phyloP scores from a whole-genome alignment of 2,888 invertebrate species.

The Idaea biselata region DNA sequence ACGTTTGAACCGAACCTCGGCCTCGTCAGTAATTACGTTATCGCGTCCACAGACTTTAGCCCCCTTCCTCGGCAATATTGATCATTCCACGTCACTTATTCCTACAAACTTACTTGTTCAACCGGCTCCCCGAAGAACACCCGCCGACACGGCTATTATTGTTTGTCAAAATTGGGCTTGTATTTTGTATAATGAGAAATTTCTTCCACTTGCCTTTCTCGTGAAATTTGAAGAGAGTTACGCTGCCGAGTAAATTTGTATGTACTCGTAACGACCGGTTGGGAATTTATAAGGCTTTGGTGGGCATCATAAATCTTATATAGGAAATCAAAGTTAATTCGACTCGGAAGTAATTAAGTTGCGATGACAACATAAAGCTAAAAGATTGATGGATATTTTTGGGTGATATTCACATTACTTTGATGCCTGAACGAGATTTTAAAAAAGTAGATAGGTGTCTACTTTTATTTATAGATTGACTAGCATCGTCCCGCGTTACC shows the following conservation, averaged over 20 bases:
- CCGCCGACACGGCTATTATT: conserved; percentile 35
- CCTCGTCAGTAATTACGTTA: conserved; percentile 61
- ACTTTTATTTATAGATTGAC: too few species aligned
- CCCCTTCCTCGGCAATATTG: conserved; percentile 47
- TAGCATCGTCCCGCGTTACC: too few species aligned
- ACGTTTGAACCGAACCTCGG: background rate
- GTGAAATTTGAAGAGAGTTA: conserved; percentile 15
- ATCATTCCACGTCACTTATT: conserved; percentile 66
- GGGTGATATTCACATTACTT: background rate
- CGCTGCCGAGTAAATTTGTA: conserved; percentile 10
- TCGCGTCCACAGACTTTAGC: conserved; percentile 50
- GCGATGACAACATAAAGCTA: background rate
- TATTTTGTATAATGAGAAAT: conserved; percentile 32
- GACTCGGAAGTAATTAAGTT: background rate
- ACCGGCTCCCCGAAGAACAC: conserved; percentile 35
- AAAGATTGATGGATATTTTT: conserved; percentile 4
- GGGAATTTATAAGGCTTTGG: conserved; percentile 5
- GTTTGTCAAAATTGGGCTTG: conserved; percentile 31
- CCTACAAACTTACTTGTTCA: conserved; percentile 50
- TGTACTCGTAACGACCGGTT: conserved; percentile 6
- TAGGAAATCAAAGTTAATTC: background rate
- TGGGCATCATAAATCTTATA: conserved; percentile 6
- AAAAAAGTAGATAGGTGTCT: too few species aligned
- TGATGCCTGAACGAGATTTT: too few species aligned
- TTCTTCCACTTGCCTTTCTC: conserved; percentile 23